Percentiles rank a stretch among this genome's conserved stretches.
Evolutionary conservation across 2,113 vertebrate species (phyloP).

Genomic region (Willisornis vidua): DNA sequence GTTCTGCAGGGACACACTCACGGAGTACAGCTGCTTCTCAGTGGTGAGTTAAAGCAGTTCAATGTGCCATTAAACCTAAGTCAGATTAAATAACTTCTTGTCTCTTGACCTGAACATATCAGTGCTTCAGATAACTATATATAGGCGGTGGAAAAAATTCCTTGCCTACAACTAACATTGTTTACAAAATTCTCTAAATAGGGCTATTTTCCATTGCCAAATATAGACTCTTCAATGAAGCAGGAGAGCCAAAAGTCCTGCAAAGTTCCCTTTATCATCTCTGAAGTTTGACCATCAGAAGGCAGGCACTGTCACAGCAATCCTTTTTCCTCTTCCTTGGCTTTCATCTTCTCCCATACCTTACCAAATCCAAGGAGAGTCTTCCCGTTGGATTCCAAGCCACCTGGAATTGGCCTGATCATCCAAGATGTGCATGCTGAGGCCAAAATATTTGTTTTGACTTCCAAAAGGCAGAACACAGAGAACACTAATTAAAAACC

Average conservation of each 20-base stretch:
- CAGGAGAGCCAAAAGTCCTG: neutral
- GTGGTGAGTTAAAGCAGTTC: neutral
- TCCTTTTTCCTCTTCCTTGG: neutral
- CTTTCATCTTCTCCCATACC: neutral
- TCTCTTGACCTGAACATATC: neutral
- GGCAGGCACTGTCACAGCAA: neutral
- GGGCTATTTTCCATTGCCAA: slow-evolving; percentile 19
- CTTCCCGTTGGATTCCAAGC: neutral
- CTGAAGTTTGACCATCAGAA: neutral
- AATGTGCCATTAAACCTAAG: neutral
- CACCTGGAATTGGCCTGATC: neutral
- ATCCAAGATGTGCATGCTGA: neutral
- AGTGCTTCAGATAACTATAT: slow-evolving; percentile 11
- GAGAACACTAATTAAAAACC: neutral
- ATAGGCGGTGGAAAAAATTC: neutral
- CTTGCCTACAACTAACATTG: neutral
- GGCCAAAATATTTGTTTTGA: neutral
- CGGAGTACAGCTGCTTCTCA: neutral
- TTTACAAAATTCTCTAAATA: slow-evolving; percentile 45
- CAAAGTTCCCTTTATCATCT: neutral
- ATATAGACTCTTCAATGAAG: neutral
- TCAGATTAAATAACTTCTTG: neutral
- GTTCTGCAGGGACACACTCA: neutral
- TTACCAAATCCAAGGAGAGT: neutral
- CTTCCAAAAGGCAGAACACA: neutral